Evolutionary conservation across 2,797 vertebrate species (phyloP).

Genomic region (Poecilia wingei): DNA sequence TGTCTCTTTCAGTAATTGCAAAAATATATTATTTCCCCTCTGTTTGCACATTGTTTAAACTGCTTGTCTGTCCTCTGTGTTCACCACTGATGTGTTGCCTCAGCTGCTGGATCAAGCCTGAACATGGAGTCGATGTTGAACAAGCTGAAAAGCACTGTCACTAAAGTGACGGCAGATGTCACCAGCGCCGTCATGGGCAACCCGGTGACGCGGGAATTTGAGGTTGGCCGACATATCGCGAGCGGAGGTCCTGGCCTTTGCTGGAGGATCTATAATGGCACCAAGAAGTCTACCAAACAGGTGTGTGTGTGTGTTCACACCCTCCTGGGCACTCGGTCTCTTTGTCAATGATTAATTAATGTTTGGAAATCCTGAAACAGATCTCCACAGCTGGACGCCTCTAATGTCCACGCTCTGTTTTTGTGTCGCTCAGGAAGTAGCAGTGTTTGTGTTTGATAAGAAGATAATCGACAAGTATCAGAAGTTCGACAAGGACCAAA

Average conservation of each 20-base stretch:
- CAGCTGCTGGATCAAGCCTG: conserved; percentile 51
- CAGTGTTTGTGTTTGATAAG: conserved; percentile 99
- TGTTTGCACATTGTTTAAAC: background rate
- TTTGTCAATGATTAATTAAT: conserved; percentile 1
- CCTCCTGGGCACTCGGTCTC: background rate
- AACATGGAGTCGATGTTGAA: conserved; percentile 99
- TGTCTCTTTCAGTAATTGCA: conserved; percentile 15
- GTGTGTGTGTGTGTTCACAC: conserved; percentile 69
- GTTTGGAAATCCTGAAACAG: background rate
- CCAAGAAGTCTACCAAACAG: conserved; percentile 99
- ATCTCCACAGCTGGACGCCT: background rate
- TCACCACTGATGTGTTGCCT: conserved; percentile 17
- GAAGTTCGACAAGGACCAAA: conserved; percentile 98
- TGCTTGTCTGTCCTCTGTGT: conserved; percentile 9
- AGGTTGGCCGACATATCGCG: conserved; percentile 95
- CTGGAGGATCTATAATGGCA: conserved; percentile 98
- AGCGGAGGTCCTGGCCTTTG: conserved; percentile 93
- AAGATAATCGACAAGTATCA: conserved; percentile 95
- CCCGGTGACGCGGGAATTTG: conserved; percentile 96
- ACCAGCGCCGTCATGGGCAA: conserved; percentile 99
- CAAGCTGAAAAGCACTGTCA: conserved; percentile 97
- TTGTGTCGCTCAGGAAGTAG: conserved; percentile 88
- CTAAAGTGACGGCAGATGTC: conserved; percentile 97
- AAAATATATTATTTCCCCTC: background rate
- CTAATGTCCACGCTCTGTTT: conserved; percentile 4